phyloP scores from a whole-genome alignment of 2,113 vertebrate genomes.

The Henicopernis longicauda region DNA sequence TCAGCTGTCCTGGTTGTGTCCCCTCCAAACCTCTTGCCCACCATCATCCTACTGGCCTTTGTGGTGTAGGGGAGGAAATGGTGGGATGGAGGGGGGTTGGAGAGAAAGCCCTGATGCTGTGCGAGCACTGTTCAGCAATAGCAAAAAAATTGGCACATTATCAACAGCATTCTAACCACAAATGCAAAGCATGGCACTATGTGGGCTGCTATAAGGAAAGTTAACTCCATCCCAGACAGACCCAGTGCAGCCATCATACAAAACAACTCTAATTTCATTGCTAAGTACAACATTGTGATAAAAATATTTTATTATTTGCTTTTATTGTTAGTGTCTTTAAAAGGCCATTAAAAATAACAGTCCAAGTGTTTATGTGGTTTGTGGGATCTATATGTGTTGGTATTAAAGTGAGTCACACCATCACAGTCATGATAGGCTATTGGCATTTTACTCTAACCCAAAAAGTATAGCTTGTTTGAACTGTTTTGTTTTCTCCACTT shows the following conservation, averaged over 20 bases:
- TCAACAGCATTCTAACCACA: background rate
- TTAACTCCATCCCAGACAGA: background rate
- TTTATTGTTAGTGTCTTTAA: constrained; percentile 12
- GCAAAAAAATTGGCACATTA: background rate
- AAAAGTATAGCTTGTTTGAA: background rate
- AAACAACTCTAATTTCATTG: background rate
- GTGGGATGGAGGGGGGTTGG: background rate
- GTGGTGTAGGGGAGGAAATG: rapidly evolving
- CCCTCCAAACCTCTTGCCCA: background rate
- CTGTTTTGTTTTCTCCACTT: background rate
- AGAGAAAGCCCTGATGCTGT: background rate
- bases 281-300: background rate
- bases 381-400: background rate
- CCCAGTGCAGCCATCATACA: background rate
- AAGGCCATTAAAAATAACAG: constrained; percentile 22
- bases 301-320: constrained; percentile 17
- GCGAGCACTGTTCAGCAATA: background rate
- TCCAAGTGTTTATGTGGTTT: constrained; percentile 17
- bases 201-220: background rate
- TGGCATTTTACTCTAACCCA: background rate
- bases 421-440: background rate
- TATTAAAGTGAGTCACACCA: background rate
- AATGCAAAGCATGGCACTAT: background rate
- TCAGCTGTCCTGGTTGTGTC: background rate
- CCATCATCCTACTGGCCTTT: background rate